Percentiles rank a stretch among this genome's conserved stretches.
Evolutionary conservation across 2,113 vertebrate species (phyloP).

Genomic region (Dipodomys merriami): DNA sequence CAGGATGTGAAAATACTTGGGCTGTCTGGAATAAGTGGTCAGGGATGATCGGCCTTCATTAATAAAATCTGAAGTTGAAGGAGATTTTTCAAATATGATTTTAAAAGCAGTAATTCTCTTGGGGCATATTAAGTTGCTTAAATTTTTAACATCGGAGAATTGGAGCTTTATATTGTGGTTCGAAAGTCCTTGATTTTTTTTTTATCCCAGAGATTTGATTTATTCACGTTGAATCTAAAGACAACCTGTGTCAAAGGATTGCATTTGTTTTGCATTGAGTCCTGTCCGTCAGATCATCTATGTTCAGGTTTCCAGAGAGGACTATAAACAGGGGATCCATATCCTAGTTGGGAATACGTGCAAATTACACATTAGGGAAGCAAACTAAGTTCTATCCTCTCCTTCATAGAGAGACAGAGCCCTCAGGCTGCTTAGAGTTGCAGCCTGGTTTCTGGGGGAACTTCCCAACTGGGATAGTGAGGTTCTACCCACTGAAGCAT

Average conservation of each 20-base stretch:
- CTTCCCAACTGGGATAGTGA: neutral
- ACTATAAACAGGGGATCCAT: neutral
- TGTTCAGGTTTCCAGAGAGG: neutral
- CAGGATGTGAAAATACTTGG: neutral
- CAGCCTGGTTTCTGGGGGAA: neutral
- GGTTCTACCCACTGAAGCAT: neutral
- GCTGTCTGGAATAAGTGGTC: neutral
- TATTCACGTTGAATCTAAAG: neutral
- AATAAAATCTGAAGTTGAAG: neutral
- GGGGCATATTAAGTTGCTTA: neutral
- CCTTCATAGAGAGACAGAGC: neutral
- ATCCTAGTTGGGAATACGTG: neutral
- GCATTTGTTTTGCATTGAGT: constrained; percentile 9
- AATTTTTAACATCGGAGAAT: neutral
- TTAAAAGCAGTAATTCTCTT: neutral
- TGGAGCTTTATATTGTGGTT: constrained; percentile 7
- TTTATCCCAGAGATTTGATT: neutral
- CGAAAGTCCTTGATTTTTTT: neutral
- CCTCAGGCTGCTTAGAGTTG: neutral
- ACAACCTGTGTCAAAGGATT: neutral
- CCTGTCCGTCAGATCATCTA: neutral
- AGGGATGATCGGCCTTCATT: neutral
- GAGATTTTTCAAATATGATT: neutral
- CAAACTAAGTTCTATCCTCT: neutral
- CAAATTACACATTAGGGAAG: neutral